These are phyloP conservation scores for Phoronis australis DNA, from an alignment of 2,888 invertebrate genomes.

Conservation along the genomic window DNA sequence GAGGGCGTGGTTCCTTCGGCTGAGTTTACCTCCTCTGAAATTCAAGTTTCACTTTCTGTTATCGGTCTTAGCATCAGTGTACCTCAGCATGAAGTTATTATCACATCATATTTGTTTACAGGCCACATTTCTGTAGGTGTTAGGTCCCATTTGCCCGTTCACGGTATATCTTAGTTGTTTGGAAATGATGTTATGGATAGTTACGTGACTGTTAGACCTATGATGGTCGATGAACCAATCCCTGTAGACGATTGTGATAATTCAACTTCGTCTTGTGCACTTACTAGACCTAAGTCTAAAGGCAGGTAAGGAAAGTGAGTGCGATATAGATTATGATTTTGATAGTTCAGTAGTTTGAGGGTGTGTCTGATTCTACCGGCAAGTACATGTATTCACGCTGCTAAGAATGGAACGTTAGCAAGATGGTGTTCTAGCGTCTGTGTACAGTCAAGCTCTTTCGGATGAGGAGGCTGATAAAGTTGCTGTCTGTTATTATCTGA, in stretches of 20 bases:
- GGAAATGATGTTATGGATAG: constrained; percentile 13
- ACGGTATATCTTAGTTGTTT: constrained; percentile 12
- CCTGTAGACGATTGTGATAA: too few relatives aligned
- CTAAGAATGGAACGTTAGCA: too few relatives aligned
- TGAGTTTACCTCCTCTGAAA: constrained; percentile 8
- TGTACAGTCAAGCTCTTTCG: background rate
- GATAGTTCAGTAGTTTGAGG: too few relatives aligned
- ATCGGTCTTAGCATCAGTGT: constrained; percentile 12
- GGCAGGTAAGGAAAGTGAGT: too few relatives aligned
- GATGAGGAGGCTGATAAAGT: background rate
- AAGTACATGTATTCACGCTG: too few relatives aligned
- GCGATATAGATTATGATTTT: too few relatives aligned
- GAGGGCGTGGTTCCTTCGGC: constrained; percentile 10
- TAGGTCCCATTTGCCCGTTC: constrained; percentile 9
- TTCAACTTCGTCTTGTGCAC: too few relatives aligned
- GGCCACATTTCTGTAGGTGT: constrained; percentile 12
- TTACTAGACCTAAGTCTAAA: too few relatives aligned
- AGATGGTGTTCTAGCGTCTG: too few relatives aligned
- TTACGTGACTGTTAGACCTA: too few relatives aligned
- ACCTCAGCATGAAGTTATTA: constrained; percentile 10
- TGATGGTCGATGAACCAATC: too few relatives aligned
- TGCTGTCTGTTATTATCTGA: constrained; percentile 8
- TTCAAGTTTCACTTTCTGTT: constrained; percentile 12
- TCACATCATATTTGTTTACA: constrained; percentile 9
- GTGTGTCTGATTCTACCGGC: too few relatives aligned